phyloP scores from a whole-genome alignment of 2,797 vertebrate genomes.

The Aldrovandia affinis region DNA sequence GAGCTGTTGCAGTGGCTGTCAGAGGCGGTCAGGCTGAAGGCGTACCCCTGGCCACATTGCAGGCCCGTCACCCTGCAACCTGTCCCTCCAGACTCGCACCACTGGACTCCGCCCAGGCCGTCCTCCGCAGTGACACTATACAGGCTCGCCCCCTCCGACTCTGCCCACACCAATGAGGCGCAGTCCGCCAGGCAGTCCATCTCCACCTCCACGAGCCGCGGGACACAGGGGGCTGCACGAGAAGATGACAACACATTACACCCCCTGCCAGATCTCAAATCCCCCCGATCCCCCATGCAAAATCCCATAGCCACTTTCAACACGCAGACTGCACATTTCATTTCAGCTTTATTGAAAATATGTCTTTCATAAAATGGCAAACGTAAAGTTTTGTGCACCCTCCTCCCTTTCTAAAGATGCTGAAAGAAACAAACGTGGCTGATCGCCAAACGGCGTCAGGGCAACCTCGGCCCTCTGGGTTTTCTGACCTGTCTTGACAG shows the following conservation, averaged over 20 bases:
- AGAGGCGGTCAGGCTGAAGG: slow-evolving; percentile 38
- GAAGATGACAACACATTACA: not conserved
- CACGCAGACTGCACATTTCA: no score
- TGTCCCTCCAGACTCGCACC: slow-evolving; percentile 28
- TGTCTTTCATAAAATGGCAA: not conserved
- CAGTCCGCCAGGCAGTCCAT: slow-evolving; percentile 41
- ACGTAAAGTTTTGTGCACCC: not conserved
- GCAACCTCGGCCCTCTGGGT: not conserved
- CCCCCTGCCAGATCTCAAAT: no score
- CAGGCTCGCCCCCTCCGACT: slow-evolving; percentile 18
- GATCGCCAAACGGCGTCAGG: not conserved
- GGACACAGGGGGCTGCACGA: slow-evolving; percentile 42
- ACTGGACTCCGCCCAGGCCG: slow-evolving; percentile 18
- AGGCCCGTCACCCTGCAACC: slow-evolving; percentile 38
- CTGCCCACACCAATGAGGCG: slow-evolving; percentile 44
- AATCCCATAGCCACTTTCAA: no score
- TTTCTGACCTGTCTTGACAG: slow-evolving; percentile 57
- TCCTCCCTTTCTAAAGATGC: not conserved
- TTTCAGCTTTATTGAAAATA: no score
- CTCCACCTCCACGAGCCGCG: slow-evolving; percentile 20
- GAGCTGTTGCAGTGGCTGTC: slow-evolving; percentile 39
- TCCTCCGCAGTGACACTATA: slow-evolving; percentile 39
- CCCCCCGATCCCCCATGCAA: no score
- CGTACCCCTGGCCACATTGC: slow-evolving; percentile 43
- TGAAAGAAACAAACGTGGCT: not conserved